Percentiles rank a stretch among this genome's conserved stretches.
Conservation (phyloP, 1,140 invertebrate genomes). For the Stegodyphus dumicola region DNA sequence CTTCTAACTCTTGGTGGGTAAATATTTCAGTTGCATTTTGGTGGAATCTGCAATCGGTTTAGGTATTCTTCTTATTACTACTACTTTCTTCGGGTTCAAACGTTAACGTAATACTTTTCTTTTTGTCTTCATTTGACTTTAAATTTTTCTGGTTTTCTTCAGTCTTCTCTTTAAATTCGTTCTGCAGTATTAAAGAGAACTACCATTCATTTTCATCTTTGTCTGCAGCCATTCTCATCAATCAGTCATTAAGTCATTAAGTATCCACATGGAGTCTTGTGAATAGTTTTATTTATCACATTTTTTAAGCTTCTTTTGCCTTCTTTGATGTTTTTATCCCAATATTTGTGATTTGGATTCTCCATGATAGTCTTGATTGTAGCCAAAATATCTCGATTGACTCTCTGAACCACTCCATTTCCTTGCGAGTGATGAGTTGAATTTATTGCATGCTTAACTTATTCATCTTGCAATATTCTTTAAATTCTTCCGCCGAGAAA, state of each 20-base stretch:
- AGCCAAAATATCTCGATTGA: not conserved
- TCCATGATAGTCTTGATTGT: not conserved
- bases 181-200: not conserved
- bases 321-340: not conserved
- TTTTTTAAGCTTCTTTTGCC: constrained; percentile 28
- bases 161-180: not conserved
- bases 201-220: constrained; percentile 8
- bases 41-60: not conserved
- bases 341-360: constrained; percentile 4
- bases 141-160: constrained; percentile 11
- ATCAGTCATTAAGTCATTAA: constrained; percentile 20
- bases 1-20: constrained; percentile 12
- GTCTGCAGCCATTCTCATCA: not conserved
- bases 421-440: not conserved
- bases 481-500: constrained; percentile 10
- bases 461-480: constrained; percentile 1
- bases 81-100: too few species aligned
- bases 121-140: too few species aligned
- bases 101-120: too few species aligned
- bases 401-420: constrained; percentile 19
- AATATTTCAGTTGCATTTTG: not conserved
- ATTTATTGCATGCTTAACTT: not conserved
- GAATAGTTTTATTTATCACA: not conserved
- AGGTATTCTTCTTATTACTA: too few species aligned
- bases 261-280: not conserved